Evolutionary conservation across 2,888 invertebrate species (phyloP).

Genomic region (Callinectes sapidus): DNA sequence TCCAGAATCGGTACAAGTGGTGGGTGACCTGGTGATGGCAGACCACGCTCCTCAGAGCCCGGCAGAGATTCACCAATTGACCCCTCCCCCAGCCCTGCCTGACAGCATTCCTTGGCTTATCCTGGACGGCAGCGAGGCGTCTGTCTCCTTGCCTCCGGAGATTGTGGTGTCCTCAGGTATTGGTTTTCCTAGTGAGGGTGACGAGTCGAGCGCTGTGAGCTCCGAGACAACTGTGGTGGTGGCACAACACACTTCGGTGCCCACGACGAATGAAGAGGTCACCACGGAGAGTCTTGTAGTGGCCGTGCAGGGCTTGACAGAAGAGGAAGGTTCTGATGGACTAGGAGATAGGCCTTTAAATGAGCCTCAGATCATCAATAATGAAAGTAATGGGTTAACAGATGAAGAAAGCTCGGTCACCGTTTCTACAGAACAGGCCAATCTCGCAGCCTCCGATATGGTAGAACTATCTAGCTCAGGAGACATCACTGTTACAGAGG

Average conservation of each 20-base stretch:
- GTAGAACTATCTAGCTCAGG: not conserved
- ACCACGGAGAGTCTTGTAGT: not conserved
- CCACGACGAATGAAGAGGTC: not conserved
- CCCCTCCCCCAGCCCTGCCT: not conserved
- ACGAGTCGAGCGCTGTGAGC: not conserved
- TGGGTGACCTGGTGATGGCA: slow-evolving; percentile 43
- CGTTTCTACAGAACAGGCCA: not conserved
- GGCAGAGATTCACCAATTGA: not conserved
- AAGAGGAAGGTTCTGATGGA: not conserved
- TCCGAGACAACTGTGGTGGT: not conserved
- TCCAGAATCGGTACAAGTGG: slow-evolving; percentile 50
- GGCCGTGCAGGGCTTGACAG: not conserved
- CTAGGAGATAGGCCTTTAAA: too few species aligned
- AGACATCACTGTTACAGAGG: not conserved
- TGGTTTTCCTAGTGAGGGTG: slow-evolving; percentile 39
- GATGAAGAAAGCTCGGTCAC: not conserved
- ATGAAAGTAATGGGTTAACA: not conserved
- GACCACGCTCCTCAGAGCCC: not conserved
- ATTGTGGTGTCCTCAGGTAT: slow-evolving; percentile 51
- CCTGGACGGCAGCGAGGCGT: not conserved
- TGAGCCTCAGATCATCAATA: not conserved
- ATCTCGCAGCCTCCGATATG: not conserved
- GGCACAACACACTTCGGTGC: not conserved
- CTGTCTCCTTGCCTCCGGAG: slow-evolving; percentile 38
- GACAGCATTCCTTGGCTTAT: slow-evolving; percentile 48